These are phyloP conservation scores for Tachysurus fulvidraco DNA, from an alignment of 2,113 vertebrate species.

Conservation along the genomic window DNA sequence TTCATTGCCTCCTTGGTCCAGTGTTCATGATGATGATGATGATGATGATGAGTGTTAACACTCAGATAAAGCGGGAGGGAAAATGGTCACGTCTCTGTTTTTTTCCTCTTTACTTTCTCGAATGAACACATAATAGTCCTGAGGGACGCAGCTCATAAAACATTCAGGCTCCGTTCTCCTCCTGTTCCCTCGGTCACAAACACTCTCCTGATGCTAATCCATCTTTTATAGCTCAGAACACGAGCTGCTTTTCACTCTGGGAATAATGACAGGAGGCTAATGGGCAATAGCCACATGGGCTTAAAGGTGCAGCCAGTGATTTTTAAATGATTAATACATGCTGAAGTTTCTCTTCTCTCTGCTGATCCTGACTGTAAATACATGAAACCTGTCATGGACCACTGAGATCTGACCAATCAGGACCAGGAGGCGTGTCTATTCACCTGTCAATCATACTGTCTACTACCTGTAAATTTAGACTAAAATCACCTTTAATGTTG, in stretches of 20 bases:
- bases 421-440: not conserved
- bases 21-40: too few species aligned
- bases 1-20: not conserved
- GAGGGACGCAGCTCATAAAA: slow-evolving; percentile 67
- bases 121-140: slow-evolving; percentile 62
- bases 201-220: slow-evolving; percentile 55
- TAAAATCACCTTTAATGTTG: not conserved
- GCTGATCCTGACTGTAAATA: not conserved
- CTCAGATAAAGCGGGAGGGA: not conserved
- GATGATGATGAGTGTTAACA: not conserved
- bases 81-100: not conserved
- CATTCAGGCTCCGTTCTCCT: slow-evolving; percentile 61
- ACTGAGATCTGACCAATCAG: not conserved
- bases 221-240: slow-evolving; percentile 62
- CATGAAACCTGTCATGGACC: not conserved
- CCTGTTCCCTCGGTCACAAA: slow-evolving; percentile 46
- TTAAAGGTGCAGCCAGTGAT: not conserved
- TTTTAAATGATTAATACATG: not conserved
- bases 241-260: slow-evolving; percentile 48
- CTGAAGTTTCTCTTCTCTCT: not conserved
- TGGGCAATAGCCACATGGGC: not conserved
- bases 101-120: slow-evolving; percentile 52
- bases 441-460: not conserved
- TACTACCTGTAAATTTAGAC: not conserved
- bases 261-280: slow-evolving; percentile 15